Evolutionary conservation across 1,140 invertebrate species (phyloP).

Genomic region (Eupristina koningsbergeri): DNA sequence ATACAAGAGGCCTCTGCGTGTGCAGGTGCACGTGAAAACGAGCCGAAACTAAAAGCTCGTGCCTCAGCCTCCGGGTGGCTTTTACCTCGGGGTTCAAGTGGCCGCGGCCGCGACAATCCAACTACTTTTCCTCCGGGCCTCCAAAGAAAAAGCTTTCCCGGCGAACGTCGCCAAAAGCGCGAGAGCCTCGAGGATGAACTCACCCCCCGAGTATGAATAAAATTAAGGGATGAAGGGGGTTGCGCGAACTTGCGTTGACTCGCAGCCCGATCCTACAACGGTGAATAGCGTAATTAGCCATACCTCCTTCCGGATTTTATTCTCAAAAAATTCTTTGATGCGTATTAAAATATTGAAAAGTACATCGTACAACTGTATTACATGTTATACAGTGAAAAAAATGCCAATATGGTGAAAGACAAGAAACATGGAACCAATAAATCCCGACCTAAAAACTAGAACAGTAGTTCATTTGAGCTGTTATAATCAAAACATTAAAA

Average conservation of each 20-base stretch:
- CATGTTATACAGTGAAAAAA: too few species aligned
- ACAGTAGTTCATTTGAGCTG: too few species aligned
- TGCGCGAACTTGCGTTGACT: neutral
- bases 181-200: conserved; percentile 1
- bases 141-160: neutral
- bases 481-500: too few species aligned
- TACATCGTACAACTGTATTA: too few species aligned
- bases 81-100: conserved; percentile 43
- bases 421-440: too few species aligned
- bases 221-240: conserved; percentile 12
- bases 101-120: conserved; percentile 17
- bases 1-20: neutral
- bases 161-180: neutral
- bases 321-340: too few species aligned
- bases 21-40: conserved; percentile 37
- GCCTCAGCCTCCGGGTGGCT: conserved; percentile 19
- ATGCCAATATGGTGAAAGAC: too few species aligned
- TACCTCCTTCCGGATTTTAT: too few species aligned
- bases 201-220: neutral
- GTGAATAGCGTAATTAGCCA: too few species aligned
- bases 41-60: conserved; percentile 49
- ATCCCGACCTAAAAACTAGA: too few species aligned
- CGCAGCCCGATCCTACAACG: too few species aligned
- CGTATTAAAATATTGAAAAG: too few species aligned
- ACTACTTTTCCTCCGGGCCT: conserved; percentile 24